Conservation (phyloP, 2,113 vertebrate species). For the Labeo rohita region DNA sequence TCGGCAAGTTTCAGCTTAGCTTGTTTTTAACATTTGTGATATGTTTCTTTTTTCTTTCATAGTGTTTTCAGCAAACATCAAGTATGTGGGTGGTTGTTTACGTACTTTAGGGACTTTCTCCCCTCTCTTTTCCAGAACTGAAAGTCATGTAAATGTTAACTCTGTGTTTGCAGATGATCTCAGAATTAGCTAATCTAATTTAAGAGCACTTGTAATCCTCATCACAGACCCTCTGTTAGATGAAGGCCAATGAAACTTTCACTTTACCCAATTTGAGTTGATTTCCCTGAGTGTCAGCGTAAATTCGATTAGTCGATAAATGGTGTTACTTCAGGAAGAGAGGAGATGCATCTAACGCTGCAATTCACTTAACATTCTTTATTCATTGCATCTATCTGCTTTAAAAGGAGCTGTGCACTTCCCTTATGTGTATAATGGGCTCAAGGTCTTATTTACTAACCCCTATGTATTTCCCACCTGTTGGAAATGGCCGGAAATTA, state of each 20-base stretch:
- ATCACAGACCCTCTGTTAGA: slow-evolving; percentile 52
- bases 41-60: neutral
- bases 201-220: slow-evolving; percentile 59
- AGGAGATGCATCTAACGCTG: slow-evolving; percentile 65
- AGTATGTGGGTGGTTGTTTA: neutral
- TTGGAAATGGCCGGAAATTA: neutral
- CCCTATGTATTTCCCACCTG: neutral
- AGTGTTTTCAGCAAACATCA: neutral
- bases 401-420: slow-evolving; percentile 2
- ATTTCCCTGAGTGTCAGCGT: slow-evolving; percentile 64
- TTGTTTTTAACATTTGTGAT: neutral
- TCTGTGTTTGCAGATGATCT: slow-evolving; percentile 1
- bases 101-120: neutral
- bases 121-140: slow-evolving; percentile 4
- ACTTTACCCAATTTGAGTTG: slow-evolving; percentile 64
- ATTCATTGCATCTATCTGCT: neutral
- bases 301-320: slow-evolving; percentile 72
- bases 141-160: slow-evolving; percentile 6
- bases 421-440: neutral
- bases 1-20: neutral
- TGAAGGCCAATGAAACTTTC: slow-evolving; percentile 50
- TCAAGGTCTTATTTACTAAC: neutral
- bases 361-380: slow-evolving; percentile 53
- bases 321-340: slow-evolving; percentile 64
- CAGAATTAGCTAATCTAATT: slow-evolving; percentile 11